These are phyloP conservation scores for Odontothrips loti DNA, from an alignment of 2,888 invertebrate species.

Conservation along the genomic window DNA sequence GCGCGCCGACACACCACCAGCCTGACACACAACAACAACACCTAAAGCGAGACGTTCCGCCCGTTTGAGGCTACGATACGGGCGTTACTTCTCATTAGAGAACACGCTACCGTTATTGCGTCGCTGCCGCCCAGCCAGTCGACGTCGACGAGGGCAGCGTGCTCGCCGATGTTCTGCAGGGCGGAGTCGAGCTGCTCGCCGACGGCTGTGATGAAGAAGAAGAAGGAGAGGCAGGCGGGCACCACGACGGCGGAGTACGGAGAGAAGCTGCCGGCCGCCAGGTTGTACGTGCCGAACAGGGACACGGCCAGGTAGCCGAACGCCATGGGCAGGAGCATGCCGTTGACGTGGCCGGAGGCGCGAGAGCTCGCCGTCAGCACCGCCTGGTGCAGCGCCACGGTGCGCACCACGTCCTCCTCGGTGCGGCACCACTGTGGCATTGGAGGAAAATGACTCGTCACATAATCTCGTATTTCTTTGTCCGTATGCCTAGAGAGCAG, in stretches of 20 bases:
- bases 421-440: neutral
- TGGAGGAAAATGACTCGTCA: too few relatives aligned
- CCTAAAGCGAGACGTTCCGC: too few relatives aligned
- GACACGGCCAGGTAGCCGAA: neutral
- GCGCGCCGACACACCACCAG: neutral
- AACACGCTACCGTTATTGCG: too few relatives aligned
- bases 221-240: conserved; percentile 18
- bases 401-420: neutral
- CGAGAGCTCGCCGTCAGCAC: neutral
- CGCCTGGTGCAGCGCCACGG: neutral
- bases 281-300: conserved; percentile 14
- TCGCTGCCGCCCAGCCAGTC: neutral
- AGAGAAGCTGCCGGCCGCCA: neutral
- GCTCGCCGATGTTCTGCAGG: neutral
- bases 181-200: neutral
- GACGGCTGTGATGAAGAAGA: neutral
- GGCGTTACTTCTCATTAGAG: too few relatives aligned
- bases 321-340: neutral
- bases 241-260: neutral
- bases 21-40: too few relatives aligned
- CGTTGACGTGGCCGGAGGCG: neutral
- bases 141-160: neutral
- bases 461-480: too few relatives aligned
- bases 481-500: too few relatives aligned
- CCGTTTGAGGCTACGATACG: too few relatives aligned